Conservation (phyloP, 1,140 invertebrate species). For the Phthorimaea operculella region DNA sequence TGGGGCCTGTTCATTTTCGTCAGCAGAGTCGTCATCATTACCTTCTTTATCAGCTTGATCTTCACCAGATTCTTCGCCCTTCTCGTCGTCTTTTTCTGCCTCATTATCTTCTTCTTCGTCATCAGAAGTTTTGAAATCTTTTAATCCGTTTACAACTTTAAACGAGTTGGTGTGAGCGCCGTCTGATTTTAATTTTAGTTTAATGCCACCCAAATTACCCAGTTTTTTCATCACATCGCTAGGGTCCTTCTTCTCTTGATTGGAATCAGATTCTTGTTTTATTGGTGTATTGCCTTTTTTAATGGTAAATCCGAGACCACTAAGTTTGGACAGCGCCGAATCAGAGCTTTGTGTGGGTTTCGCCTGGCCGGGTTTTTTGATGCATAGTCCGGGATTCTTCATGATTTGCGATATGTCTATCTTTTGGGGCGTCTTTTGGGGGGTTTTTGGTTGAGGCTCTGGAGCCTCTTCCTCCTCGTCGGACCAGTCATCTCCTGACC, state of each 20-base stretch:
- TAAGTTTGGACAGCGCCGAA: constrained; percentile 48
- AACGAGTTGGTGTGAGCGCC: constrained; percentile 46
- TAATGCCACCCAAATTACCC: constrained; percentile 51
- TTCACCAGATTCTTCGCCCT: constrained; percentile 25
- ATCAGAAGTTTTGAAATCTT: constrained; percentile 55
- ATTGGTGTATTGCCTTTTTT: constrained; percentile 47
- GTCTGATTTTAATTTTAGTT: constrained; percentile 54
- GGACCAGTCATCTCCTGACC: constrained; percentile 55
- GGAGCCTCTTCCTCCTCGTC: constrained; percentile 44
- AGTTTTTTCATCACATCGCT: constrained; percentile 47
- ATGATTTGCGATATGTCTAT: constrained; percentile 54
- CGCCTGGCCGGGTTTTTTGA: constrained; percentile 38
- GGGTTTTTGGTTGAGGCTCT: constrained; percentile 15
- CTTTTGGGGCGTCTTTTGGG: constrained; percentile 43
- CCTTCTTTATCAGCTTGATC: constrained; percentile 32
- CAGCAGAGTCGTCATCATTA: constrained; percentile 26
- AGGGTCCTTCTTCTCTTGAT: constrained; percentile 21
- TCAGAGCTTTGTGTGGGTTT: constrained; percentile 30
- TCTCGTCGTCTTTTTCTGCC: constrained; percentile 25
- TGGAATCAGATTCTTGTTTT: constrained; percentile 19
- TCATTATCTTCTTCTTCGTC: constrained; percentile 54
- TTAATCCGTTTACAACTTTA: constrained; percentile 56
- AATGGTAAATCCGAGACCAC: constrained; percentile 55
- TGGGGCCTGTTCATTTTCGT: not conserved
- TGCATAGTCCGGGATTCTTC: constrained; percentile 41